Evolutionary conservation across 2,113 vertebrate genomes (phyloP).

Genomic region (Neogale vison): DNA sequence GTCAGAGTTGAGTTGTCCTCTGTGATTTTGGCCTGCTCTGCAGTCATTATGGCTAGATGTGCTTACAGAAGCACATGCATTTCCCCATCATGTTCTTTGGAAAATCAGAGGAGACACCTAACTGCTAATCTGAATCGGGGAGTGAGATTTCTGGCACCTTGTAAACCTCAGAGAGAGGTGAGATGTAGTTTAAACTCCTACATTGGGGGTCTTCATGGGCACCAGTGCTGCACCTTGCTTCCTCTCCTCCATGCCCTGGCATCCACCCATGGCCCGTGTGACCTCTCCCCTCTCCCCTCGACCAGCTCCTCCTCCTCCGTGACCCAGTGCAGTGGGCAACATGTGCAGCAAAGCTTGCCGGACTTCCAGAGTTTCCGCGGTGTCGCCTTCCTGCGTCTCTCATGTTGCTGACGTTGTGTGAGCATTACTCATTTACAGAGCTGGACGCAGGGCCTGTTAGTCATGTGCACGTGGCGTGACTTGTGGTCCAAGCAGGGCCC

Average conservation of each 20-base stretch:
- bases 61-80: background rate
- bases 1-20: slow-evolving; percentile 23
- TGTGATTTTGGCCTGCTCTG: background rate
- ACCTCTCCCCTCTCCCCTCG: background rate
- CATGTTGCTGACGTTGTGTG: background rate
- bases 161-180: background rate
- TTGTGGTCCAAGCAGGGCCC: background rate
- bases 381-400: background rate
- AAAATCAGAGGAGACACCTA: background rate
- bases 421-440: background rate
- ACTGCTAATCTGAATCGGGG: background rate
- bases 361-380: background rate
- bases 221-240: background rate
- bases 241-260: background rate
- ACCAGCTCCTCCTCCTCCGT: background rate
- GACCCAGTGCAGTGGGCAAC: background rate
- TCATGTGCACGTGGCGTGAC: background rate
- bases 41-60: background rate
- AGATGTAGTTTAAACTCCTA: background rate
- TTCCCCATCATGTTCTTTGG: background rate
- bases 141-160: background rate
- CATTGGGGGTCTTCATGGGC: background rate
- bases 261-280: background rate
- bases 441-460: background rate
- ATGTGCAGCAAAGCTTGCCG: background rate